Evolutionary conservation across 2,888 invertebrate species (phyloP), one percentile per base, ranked within the genome.

Genomic region (Melipona bicolor): DNA sequence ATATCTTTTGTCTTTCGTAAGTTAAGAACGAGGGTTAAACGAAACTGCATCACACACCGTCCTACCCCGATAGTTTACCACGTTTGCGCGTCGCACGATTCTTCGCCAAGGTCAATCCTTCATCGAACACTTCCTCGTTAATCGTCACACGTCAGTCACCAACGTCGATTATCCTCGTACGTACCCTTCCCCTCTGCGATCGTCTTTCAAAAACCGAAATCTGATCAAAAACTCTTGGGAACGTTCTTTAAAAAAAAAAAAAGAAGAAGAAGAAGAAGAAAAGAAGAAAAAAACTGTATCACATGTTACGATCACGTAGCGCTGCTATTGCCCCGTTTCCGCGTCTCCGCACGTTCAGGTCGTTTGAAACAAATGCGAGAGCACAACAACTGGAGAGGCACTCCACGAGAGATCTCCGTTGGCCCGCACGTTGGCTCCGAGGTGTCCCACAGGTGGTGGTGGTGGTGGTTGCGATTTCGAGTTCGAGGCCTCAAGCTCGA

Each of bases 381-480:
- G 81, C 81, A 70, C 72, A 77, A 81, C 75, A 72, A 68, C 69
- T 71, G 59, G 72, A 77, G 77, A 70, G 59, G 17, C 61, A 61
- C 77, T 86, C 72, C 78, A 78, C 77, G 84, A 86, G 84, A 86
- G 73, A 84, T 74, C 59, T 64, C 73, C 77, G 79, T 68, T 78
- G 84, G 73, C 78, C 68, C 59, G 79, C 86, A 85, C 88, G 27
- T 32, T 59, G 56, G 88, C 75, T 43, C 9, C 59, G 84, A 71
- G 78, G 75, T 82, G 89, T 89, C 89, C 89, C 86, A 89, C 89
- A 89, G 89, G 89, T 89, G 89, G 89, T 89, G 86, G 89, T 83
- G 79, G 69, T 79, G 59, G 59, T 32, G 76, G 62, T 32, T 73
- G 59, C 65, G 74, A 49, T 67, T 70, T 50, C 73, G 17, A 69